phyloP scores from a whole-genome alignment of 2,888 invertebrate genomes.

The Parnassius smintheus region DNA sequence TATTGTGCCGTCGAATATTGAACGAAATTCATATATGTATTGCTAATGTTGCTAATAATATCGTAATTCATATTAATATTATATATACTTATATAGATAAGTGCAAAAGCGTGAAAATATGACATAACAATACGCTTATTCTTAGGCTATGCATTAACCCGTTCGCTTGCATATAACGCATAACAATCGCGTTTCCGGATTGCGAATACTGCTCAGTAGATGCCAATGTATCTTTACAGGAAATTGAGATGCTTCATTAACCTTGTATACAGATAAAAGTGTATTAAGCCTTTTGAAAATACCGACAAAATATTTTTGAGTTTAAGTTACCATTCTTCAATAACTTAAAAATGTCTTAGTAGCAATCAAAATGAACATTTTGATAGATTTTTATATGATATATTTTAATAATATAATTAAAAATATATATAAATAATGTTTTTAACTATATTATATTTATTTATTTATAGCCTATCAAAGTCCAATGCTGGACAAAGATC shows the following conservation, averaged over 20 bases:
- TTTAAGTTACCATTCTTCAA: slow-evolving; percentile 13
- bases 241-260: slow-evolving; percentile 73
- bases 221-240: slow-evolving; percentile 47
- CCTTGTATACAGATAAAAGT: slow-evolving; percentile 49
- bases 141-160: slow-evolving; percentile 48
- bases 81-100: neutral
- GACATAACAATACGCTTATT: slow-evolving; percentile 34
- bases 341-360: no score
- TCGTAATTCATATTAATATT: no score
- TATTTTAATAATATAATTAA: no score
- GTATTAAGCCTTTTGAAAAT: slow-evolving; percentile 50
- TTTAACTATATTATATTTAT: no score
- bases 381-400: no score
- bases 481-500: no score
- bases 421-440: no score
- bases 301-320: slow-evolving; percentile 50
- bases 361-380: no score
- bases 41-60: no score
- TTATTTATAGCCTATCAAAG: no score
- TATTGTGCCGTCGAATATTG: no score
- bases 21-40: no score
- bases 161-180: slow-evolving; percentile 50
- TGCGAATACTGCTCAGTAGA: slow-evolving; percentile 63
- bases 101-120: slow-evolving; percentile 49
- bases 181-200: slow-evolving; percentile 71